Base-by-base conservation (phyloP, 2,113 vertebrate species). In the Sminthopsis crassicaudata region DNA sequence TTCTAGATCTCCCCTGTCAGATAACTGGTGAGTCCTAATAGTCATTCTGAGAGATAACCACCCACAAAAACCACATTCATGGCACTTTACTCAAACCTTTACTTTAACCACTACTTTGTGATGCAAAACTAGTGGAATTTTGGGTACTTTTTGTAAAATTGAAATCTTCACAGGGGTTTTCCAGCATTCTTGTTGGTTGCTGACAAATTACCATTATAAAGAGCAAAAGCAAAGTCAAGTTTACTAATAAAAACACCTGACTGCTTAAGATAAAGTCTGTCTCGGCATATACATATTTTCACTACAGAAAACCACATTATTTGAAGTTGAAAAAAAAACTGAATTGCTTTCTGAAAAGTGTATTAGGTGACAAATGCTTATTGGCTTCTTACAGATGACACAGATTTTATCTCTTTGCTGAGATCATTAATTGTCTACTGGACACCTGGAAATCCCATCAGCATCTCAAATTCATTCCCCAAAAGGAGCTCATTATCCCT, bases 111-210 rank as follows among this genome's bases (percentile, higher is more conserved):
- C 98, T 94, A 94, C 98, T 98, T 98, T 98, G 98, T 98, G 98
- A 99, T 99, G 98, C 98, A 99, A 99, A 99, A 98, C 98, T 98
- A 97, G 98, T 97, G 98, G 98, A 99, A 98, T 99, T 99, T 99
- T 98, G 97, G 98, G 98, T 99, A 99, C 98, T 99, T 99, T 99
- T 98, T 99, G 98, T 98, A 97, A 98, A 98, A 99, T 98, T 94
- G 98, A 98, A 98, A 98, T 98, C 98, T 98, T 97, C 52, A 94
- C 51, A 96, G 98, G 98, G 98, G 98, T 98, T 99, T 99, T 99
- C 98, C 98, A 98, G 93, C 98, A 98, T 98, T 96, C 97, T 97
- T 89, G 96, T 96, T 96, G 96, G 96, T 98, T 98, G 98, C 97
- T 98, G 98, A 97, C 98, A 97, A 98, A 97, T 94, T 94, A 96